Percentiles rank a stretch among this genome's conserved stretches.
These are phyloP conservation scores for Sitobion miscanthi DNA, from an alignment of 1,140 invertebrate species.

Conservation along the genomic window DNA sequence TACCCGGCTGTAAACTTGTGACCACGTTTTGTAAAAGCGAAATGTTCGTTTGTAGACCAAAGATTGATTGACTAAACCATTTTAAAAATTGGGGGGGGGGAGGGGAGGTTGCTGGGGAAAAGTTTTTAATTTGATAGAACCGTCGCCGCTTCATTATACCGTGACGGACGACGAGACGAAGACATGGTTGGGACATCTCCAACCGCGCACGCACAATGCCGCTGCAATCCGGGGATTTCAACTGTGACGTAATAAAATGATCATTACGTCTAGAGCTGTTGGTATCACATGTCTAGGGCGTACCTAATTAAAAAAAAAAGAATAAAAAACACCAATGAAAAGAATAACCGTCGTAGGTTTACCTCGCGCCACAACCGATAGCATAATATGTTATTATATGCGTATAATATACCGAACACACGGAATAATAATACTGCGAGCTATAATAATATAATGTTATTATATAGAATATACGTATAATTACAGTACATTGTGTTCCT, in stretches of 20 bases:
- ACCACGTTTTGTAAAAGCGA: neutral
- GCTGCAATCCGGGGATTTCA: neutral
- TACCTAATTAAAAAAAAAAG: constrained; percentile 2
- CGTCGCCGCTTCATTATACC: neutral
- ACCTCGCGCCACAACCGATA: neutral
- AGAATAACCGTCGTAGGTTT: neutral
- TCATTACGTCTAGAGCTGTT: neutral
- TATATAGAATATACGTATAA: neutral
- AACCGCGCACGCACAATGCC: neutral
- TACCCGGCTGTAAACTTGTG: neutral
- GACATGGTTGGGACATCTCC: neutral
- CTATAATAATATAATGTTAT: neutral
- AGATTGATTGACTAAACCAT: neutral
- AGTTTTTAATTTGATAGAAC: neutral
- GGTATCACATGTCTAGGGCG: neutral
- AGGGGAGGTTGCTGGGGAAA: neutral
- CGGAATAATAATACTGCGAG: neutral
- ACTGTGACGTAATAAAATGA: constrained; percentile 2
- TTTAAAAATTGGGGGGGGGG: neutral
- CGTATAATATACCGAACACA: neutral
- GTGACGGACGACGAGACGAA: neutral
- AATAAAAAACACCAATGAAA: neutral
- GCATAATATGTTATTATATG: neutral
- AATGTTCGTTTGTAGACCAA: neutral
- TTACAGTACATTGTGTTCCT: neutral